Evolutionary conservation across 1,140 invertebrate genomes (phyloP), one percentile per base, ranked within the genome.

Genomic region (Eriocheir sinensis): DNA sequence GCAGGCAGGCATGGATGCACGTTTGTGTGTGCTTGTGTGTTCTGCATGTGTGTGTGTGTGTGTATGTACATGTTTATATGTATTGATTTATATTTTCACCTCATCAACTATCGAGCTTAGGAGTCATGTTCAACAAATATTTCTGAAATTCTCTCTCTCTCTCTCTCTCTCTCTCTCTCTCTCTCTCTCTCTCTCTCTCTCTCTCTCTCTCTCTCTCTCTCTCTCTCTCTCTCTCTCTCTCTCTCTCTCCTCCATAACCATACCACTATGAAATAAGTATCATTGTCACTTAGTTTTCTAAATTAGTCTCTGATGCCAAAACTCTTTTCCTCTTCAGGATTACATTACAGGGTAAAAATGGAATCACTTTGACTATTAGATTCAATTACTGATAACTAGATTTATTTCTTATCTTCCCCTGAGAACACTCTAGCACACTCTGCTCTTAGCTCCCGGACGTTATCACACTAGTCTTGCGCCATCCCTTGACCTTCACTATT

Each of bases 61-160:
- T 89, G 27, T 44, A 12, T 89, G 44, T 90, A 90, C 48, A 90
- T 60, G 32, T 90, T 30, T 90, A 38, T 38, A 90, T 60, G 34
- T 90, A 90, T 90, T 48, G 53, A 90, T 90, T 48, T 90, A 90
- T 32, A 90, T 90, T 48, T 89, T 36, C 48, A 90, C 48, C 53
- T 38, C 89, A 27, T 21, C 27, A 85, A 85, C 21, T 60, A 90
- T 90, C 89, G 89, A 90, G 89, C 89, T 90, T 90, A 90, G 17
- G 44, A 53, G 88, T 89, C 88, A 53, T 89, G 44, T 89, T 89
- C n/a, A 89, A 89, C 88, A 53, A 15, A 34, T 38, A 15, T 85
- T 41, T 38, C 81, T 85, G 34, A 38, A 41, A 36, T 3, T n/a
- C 81, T 85, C 2, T 81, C 32, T 85, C 34, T 38, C 15, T 85